Percentiles rank a stretch among this genome's conserved stretches.
phyloP scores from a whole-genome alignment of 2,888 invertebrate genomes.

The Protonemura montana region DNA sequence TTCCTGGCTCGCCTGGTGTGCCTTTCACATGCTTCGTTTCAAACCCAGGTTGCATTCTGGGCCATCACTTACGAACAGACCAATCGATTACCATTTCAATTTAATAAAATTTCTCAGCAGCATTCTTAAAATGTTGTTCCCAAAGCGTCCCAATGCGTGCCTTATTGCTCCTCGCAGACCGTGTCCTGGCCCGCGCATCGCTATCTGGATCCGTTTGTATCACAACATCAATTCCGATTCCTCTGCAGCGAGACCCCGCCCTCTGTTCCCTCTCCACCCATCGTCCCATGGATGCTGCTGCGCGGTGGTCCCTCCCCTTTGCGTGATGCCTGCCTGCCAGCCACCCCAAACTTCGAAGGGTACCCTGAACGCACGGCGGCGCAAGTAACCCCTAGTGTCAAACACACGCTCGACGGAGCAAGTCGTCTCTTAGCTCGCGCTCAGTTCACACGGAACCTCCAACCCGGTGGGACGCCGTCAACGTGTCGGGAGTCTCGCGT shows the following conservation, averaged over 20 bases:
- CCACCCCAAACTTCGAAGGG: constrained; percentile 16
- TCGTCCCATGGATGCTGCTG: background rate
- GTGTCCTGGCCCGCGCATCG: background rate
- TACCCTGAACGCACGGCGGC: constrained; percentile 17
- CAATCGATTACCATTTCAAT: no score
- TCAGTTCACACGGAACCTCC: background rate
- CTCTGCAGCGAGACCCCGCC: constrained; percentile 21
- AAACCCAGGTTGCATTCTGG: no score
- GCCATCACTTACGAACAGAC: no score
- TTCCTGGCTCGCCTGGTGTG: no score
- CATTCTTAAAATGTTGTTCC: no score
- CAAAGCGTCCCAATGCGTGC: background rate
- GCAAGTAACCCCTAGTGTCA: constrained; percentile 33
- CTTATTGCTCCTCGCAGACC: background rate
- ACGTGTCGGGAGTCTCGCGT: background rate
- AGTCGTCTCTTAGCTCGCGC: background rate
- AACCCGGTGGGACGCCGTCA: background rate
- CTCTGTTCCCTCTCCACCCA: background rate
- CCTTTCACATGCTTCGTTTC: no score
- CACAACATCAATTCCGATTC: constrained; percentile 18
- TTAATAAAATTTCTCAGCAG: no score
- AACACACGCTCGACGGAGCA: constrained; percentile 31
- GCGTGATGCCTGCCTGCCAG: background rate
- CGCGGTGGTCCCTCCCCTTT: background rate
- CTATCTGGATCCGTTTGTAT: no score